Evolutionary conservation across 2,888 invertebrate genomes (phyloP), one percentile per base, ranked within the genome.

Genomic region (Caenorhabditis sp.): DNA sequence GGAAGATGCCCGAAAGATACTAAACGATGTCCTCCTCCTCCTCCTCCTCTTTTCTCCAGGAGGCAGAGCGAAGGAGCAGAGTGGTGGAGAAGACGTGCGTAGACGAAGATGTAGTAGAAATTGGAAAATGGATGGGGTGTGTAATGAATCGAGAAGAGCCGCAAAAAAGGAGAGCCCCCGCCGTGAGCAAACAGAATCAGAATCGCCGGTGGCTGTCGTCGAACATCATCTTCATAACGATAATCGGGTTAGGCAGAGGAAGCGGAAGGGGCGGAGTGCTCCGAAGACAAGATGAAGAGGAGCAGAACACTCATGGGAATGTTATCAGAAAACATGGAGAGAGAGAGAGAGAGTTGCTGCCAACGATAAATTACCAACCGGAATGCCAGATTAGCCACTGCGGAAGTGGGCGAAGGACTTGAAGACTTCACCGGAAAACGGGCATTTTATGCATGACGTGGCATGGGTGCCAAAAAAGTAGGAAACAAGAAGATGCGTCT

Each of bases 211-310:
- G 20, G 35, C 32, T 8, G 45, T 65, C 46, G 43, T 8, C 45
- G 58, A 68, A 52, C 59, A 70, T 70, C 66, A 56, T 66, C 56
- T 66, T 66, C 70, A 70, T 70, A 70, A 70, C 70, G 59, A 70
- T 70, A 70, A 70, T 70, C 52, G 59, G 56, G 59, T 59, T 52
- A 43, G 70, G 59, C 61, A 71, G 53, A 41, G 43, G 55, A 52
- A 45, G 62, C 6, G 27, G 32, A 41, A 45, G 52, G 43, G 56
- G 50, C 13, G 48, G 32, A 35, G 32, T 43, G 50, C 26, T 22
- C n/a, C n/a, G n/a, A n/a, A n/a, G n/a, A n/a, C n/a, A n/a, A 46
- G 55, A 66, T 32, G 41, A 56, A 46, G 39, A 56, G 24, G 27
- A 46, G 35, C 32, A 52, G 70, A 70, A 70, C 70, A 70, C 70